Base-by-base conservation (phyloP, 1,140 invertebrate species). In the Drosophila pseudoobscura region DNA sequence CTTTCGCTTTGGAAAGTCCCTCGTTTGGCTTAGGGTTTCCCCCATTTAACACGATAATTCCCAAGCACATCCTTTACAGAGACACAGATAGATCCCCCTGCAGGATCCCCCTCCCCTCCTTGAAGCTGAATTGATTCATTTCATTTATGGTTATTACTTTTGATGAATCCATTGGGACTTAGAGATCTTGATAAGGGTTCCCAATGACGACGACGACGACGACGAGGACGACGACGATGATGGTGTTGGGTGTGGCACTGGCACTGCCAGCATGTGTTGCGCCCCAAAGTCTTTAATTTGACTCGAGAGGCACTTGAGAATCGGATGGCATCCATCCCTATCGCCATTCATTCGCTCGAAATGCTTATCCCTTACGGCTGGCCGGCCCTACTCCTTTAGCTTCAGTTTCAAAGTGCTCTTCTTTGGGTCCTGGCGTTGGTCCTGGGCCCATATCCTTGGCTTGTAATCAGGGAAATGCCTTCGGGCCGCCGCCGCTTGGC, bases 401-500 rank as follows among this genome's bases (percentile, higher is more conserved):
- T 69, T 69, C 63, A 55, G 68, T 69, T 69, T 69, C 65, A 69
- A 69, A 68, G 65, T 49, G 50, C 65, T 54, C 31, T 50, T 20
- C 7, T 22, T 47, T 44, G 26, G 26, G 44, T 31, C 20, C 61
- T 61, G 17, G 17, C 17, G 17, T 1, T 17, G 49, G 54, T 60
- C 5, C 22, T 51, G 57, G 31, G 35, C 29, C 17, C 50, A 41
- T 68, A 52, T 69, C 63, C 65, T 54, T 47, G 55, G 65, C 63
- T 68, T 56, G 65, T 69, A 69, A 69, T 69, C 51, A 69, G 68
- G 63, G 51, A 69, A 64, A 69, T 80, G 57, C 78, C 72, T 80
- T 29, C 45, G 50, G 65, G 78, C 65, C 49, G 63, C 65, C 49
- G 63, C 65, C 49, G 65, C 65, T 69, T 80, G 52, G 54, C 72